These are phyloP conservation scores for Acanthopagrus latus DNA, from an alignment of 2,797 vertebrate genomes.

Conservation along the genomic window DNA sequence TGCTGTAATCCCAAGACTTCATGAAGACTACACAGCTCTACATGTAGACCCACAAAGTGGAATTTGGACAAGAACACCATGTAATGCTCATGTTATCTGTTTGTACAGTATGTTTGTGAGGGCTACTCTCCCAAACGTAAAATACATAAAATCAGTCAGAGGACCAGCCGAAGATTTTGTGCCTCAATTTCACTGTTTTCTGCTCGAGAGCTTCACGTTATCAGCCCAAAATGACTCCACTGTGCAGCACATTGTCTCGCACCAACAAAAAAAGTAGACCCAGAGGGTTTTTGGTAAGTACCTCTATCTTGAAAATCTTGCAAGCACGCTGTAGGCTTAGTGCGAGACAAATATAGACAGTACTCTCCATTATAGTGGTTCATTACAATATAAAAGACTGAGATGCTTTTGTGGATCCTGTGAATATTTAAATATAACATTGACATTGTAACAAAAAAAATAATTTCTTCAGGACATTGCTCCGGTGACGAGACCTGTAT, in stretches of 20 bases:
- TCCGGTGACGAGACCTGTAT: not conserved
- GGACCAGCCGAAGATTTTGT: conserved; percentile 25
- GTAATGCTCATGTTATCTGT: conserved; percentile 4
- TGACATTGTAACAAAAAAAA: conserved; percentile 8
- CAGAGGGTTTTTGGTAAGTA: conserved; percentile 53
- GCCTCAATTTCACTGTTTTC: conserved; percentile 37
- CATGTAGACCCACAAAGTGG: not conserved
- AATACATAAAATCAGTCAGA: conserved; percentile 8
- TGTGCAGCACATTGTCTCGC: conserved; percentile 28
- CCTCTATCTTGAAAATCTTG: conserved; percentile 53
- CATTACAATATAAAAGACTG: conserved; percentile 45
- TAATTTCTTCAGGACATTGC: conserved; percentile 6
- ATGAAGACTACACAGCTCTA: conserved; percentile 17
- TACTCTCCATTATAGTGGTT: conserved; percentile 45
- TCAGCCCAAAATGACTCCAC: conserved; percentile 37
- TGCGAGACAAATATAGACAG: conserved; percentile 50
- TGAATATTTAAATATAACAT: conserved; percentile 49
- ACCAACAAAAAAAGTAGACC: conserved; percentile 39
- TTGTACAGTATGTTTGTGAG: conserved; percentile 5
- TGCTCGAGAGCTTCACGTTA: conserved; percentile 36
- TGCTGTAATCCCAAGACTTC: conserved; percentile 34
- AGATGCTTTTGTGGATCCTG: conserved; percentile 28
- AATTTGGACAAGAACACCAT: not conserved
- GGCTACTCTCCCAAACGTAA: not conserved
- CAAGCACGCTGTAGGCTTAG: conserved; percentile 50